These are phyloP conservation scores for Drosophila formosana DNA, from an alignment of 2,888 invertebrate genomes.

Conservation along the genomic window DNA sequence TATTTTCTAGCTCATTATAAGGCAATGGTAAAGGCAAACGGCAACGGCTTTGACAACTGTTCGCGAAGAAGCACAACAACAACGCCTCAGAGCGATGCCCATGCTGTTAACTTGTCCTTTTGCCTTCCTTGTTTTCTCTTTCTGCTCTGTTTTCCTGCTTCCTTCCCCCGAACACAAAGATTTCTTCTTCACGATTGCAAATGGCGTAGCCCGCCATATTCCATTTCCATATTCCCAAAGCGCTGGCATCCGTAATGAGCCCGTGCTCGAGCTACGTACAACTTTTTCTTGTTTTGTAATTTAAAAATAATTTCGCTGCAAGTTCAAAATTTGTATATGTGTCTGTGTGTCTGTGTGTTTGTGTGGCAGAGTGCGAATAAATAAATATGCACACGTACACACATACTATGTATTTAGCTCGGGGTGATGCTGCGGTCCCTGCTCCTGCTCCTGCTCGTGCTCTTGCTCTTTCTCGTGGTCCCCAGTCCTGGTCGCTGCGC, in stretches of 20 bases:
- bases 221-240: constrained; percentile 72
- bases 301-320: constrained; percentile 67
- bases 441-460: neutral
- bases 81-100: constrained; percentile 53
- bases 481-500: constrained; percentile 22
- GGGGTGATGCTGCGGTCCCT: constrained; percentile 20
- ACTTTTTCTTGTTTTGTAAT: constrained; percentile 71
- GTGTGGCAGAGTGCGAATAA: constrained; percentile 8
- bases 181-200: constrained; percentile 41
- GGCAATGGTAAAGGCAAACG: constrained; percentile 38
- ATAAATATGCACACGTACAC: neutral
- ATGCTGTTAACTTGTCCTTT: constrained; percentile 59
- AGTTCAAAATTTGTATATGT: constrained; percentile 36
- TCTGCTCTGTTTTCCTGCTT: constrained; percentile 31
- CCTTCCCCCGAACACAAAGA: constrained; percentile 18
- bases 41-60: constrained; percentile 61
- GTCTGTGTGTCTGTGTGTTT: constrained; percentile 6
- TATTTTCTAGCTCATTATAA: constrained; percentile 72
- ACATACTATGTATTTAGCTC: constrained; percentile 29
- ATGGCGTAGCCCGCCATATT: constrained; percentile 38
- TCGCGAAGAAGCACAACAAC: constrained; percentile 24
- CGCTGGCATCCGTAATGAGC: constrained; percentile 72
- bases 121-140: constrained; percentile 41
- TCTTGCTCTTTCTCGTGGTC: too few species aligned
- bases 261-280: constrained; percentile 37